phyloP scores from a whole-genome alignment of 2,888 invertebrate genomes.

The Lepidochitona cinerea region DNA sequence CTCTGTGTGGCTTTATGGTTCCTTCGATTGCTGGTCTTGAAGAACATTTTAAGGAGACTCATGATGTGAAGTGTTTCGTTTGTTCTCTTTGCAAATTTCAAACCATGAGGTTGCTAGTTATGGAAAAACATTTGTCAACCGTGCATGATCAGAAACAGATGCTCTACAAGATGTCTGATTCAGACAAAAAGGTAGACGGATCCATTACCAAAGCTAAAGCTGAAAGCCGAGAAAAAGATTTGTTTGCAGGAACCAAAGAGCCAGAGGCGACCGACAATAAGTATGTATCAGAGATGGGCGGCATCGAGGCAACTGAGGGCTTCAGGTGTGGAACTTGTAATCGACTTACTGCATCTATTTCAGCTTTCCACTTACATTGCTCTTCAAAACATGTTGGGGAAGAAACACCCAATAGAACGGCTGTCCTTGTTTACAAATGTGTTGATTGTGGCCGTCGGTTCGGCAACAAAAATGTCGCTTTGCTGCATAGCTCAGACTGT shows the following conservation, averaged over 20 bases:
- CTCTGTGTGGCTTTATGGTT: background rate
- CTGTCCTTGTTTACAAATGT: background rate
- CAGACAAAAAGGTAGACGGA: background rate
- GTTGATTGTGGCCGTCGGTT: background rate
- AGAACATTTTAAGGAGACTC: background rate
- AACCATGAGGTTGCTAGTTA: constrained; percentile 11
- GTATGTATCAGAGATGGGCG: no score
- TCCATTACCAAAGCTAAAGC: background rate
- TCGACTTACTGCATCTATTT: background rate
- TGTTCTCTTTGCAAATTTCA: constrained; percentile 36
- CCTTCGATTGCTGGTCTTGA: background rate
- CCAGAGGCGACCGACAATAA: no score
- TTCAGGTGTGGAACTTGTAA: background rate
- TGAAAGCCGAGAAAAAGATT: no score
- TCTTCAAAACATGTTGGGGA: background rate
- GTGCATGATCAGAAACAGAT: background rate
- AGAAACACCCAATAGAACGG: background rate
- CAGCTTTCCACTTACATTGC: background rate
- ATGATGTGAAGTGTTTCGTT: constrained; percentile 33
- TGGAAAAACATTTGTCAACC: background rate
- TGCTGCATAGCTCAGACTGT: background rate
- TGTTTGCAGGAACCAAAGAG: no score
- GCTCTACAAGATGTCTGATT: background rate
- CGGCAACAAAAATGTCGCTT: background rate
- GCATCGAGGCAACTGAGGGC: no score